Evolutionary conservation across 2,113 vertebrate genomes (phyloP).

Genomic region (Cyprichromis sp.): DNA sequence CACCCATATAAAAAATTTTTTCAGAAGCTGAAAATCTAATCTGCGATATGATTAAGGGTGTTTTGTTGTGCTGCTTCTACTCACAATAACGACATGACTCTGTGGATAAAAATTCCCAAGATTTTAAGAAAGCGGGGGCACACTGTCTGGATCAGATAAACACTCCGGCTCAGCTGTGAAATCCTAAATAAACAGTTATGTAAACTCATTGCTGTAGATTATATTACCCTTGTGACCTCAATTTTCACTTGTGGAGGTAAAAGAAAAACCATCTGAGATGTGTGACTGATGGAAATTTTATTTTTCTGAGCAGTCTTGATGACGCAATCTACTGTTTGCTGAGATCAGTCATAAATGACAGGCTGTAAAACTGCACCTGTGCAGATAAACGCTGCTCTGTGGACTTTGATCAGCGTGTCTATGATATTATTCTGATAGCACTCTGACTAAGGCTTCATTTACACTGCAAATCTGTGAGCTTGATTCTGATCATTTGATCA

Average conservation of each 20-base stretch:
- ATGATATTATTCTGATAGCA: not conserved
- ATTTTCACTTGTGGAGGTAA: not conserved
- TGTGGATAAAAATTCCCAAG: not conserved
- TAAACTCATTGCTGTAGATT: not conserved
- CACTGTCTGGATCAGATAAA: not conserved
- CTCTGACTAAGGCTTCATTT: not conserved
- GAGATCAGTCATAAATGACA: slow-evolving; percentile 12
- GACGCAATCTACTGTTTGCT: not conserved
- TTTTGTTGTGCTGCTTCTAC: not conserved
- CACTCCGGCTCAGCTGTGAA: not conserved
- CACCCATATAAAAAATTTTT: rapidly evolving
- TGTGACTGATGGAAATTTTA: not conserved
- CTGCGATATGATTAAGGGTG: not conserved
- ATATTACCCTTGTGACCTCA: not conserved
- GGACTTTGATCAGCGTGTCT: slow-evolving; percentile 35
- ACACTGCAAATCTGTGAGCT: rapidly evolving
- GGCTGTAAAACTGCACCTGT: slow-evolving; percentile 1
- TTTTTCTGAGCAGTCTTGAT: not conserved
- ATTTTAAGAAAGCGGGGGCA: not conserved
- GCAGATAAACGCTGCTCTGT: slow-evolving; percentile 1
- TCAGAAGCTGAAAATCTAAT: not conserved
- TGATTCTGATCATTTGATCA: not conserved
- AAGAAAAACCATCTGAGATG: not conserved
- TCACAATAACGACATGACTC: not conserved
- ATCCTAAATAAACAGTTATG: not conserved